These are phyloP conservation scores for Drosophila nigrodunni DNA, from an alignment of 1,140 invertebrate genomes.

Conservation along the genomic window DNA sequence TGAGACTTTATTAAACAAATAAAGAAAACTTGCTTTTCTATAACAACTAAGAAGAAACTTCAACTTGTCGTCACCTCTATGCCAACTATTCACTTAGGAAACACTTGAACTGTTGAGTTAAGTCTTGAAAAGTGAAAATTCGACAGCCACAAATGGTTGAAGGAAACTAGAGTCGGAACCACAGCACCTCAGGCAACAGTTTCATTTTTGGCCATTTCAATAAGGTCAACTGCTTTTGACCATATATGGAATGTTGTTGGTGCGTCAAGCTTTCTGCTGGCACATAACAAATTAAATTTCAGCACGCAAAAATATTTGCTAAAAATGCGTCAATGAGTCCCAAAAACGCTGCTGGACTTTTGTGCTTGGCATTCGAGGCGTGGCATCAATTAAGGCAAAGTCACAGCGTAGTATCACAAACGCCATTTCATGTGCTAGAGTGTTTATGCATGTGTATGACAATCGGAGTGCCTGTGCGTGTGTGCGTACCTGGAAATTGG, in stretches of 20 bases:
- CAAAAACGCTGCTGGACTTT: not conserved
- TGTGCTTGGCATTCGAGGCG: slow-evolving; percentile 13
- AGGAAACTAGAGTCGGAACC: not conserved
- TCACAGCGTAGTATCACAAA: slow-evolving; percentile 41
- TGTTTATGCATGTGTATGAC: not conserved
- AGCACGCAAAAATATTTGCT: slow-evolving; percentile 56
- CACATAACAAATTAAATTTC: slow-evolving; percentile 68
- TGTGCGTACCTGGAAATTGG: slow-evolving; percentile 64
- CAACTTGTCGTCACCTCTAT: too few relatives aligned
- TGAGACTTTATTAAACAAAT: too few relatives aligned
- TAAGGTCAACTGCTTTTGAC: not conserved
- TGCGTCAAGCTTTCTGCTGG: slow-evolving; percentile 2
- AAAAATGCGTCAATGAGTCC: slow-evolving; percentile 29
- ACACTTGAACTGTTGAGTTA: too few relatives aligned
- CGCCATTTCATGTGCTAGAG: slow-evolving; percentile 45
- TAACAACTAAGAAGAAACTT: too few relatives aligned
- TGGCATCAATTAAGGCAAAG: slow-evolving; percentile 52
- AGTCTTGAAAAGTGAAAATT: too few relatives aligned
- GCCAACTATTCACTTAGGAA: too few relatives aligned
- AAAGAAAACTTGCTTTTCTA: too few relatives aligned
- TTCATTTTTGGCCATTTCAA: not conserved
- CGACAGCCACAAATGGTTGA: not conserved
- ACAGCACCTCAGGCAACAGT: not conserved
- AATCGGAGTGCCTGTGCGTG: not conserved
- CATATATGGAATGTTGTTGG: slow-evolving; percentile 11